Percentiles rank a stretch among this genome's conserved stretches.
Conservation (phyloP, 2,888 invertebrate species). For the Eristalinus aeneus region DNA sequence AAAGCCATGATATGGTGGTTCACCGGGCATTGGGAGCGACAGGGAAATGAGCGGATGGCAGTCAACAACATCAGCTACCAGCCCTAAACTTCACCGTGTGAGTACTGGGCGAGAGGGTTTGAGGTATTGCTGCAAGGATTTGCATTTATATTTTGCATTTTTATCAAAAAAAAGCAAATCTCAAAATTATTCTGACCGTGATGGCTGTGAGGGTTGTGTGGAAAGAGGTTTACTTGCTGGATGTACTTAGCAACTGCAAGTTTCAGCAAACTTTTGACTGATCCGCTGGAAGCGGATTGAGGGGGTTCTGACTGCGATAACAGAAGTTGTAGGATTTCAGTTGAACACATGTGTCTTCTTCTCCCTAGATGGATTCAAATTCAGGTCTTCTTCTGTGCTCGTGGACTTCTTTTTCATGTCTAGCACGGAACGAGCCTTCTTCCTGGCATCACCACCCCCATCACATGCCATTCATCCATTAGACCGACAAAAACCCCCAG, state of each 20-base stretch:
- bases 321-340: not conserved
- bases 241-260: constrained; percentile 1
- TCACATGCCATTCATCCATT: not conserved
- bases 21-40: not conserved
- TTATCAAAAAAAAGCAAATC: constrained; percentile 2
- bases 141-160: constrained; percentile 50
- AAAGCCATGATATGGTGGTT: constrained; percentile 14
- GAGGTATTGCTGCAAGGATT: constrained; percentile 42
- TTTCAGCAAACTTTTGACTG: not conserved
- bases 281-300: not conserved
- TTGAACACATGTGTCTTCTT: too few species aligned
- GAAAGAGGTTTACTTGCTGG: constrained; percentile 34
- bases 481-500: not conserved
- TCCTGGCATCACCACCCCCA: not conserved
- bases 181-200: not conserved
- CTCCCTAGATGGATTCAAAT: too few species aligned
- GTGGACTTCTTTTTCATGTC: too few species aligned
- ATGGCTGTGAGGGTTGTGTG: not conserved
- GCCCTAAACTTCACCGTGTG: not conserved
- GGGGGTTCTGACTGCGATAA: not conserved
- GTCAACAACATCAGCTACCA: not conserved
- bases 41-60: not conserved
- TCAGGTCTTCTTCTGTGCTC: too few species aligned
- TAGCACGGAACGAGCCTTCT: too few species aligned
- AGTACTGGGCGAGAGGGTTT: constrained; percentile 15